These are phyloP conservation scores for Brachyalestes nurse DNA, from an alignment of 2,797 vertebrate genomes.

Conservation along the genomic window DNA sequence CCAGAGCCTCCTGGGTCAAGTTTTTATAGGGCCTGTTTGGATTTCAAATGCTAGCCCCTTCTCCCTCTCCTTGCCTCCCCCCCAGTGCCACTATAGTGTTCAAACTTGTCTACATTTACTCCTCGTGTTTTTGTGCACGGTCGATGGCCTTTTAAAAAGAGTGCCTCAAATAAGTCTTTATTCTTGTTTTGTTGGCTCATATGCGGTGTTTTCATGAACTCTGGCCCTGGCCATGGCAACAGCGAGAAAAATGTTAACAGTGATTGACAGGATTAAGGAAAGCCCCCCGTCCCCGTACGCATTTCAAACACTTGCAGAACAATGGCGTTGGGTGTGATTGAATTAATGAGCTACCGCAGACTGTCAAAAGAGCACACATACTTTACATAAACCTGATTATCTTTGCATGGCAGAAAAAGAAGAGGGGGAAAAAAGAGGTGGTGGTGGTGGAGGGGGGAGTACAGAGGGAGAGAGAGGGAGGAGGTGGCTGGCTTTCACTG, in stretches of 20 bases:
- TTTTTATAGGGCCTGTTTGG: conserved; percentile 97
- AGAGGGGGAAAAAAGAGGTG: conserved; percentile 78
- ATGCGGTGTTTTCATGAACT: conserved; percentile 99
- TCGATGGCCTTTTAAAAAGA: conserved; percentile 94
- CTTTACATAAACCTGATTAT: conserved; percentile 99
- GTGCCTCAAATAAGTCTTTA: conserved; percentile 98
- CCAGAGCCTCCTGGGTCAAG: conserved; percentile 98
- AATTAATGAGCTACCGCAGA: conserved; percentile 99
- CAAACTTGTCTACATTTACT: conserved; percentile 98
- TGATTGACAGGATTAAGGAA: conserved; percentile 99
- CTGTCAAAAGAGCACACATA: conserved; percentile 99
- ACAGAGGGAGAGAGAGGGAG: conserved; percentile 56
- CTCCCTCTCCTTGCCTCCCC: conserved; percentile 69
- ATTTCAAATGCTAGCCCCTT: conserved; percentile 92
- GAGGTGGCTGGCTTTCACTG: conserved; percentile 80
- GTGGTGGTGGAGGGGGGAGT: conserved; percentile 67
- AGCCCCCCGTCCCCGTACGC: conserved; percentile 91
- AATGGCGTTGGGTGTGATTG: conserved; percentile 98
- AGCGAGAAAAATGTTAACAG: conserved; percentile 97
- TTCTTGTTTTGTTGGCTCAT: conserved; percentile 98
- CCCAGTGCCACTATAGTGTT: conserved; percentile 87
- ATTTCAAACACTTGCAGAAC: conserved; percentile 99
- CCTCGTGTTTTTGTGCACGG: conserved; percentile 96
- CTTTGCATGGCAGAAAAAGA: conserved; percentile 98
- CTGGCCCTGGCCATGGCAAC: conserved; percentile 99